Percentiles rank a stretch among this genome's conserved stretches.
These are phyloP conservation scores for Drosophila rubida DNA, from an alignment of 2,888 invertebrate species.

Conservation along the genomic window DNA sequence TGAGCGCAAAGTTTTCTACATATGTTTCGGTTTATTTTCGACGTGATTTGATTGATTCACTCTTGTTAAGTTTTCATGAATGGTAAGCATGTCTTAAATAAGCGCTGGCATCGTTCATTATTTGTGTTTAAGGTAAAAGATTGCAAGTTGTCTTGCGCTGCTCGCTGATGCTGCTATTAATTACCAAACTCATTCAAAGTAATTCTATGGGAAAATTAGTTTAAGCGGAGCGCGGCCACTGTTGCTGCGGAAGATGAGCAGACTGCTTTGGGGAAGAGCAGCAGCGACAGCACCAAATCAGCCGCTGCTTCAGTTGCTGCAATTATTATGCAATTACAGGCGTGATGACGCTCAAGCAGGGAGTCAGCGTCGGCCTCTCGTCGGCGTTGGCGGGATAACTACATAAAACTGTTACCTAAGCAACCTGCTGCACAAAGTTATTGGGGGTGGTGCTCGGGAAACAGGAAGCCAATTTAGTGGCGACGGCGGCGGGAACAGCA, in stretches of 20 bases:
- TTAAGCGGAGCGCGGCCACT: conserved; percentile 49
- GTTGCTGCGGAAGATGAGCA: conserved; percentile 5
- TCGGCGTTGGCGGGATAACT: conserved; percentile 56
- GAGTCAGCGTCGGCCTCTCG: conserved; percentile 16
- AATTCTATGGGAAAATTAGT: conserved; percentile 76
- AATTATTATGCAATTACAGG: conserved; percentile 78
- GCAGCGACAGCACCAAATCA: too few species aligned
- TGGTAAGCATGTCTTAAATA: too few species aligned
- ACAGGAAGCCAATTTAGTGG: conserved; percentile 73
- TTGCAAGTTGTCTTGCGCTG: conserved; percentile 4
- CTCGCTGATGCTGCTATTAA: conserved; percentile 58
- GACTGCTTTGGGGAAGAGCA: not conserved
- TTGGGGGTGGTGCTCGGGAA: conserved; percentile 23
- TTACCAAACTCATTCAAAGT: conserved; percentile 78
- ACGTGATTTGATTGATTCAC: too few species aligned
- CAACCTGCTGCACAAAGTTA: conserved; percentile 78
- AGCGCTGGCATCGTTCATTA: not conserved
- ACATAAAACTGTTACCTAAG: conserved; percentile 78
- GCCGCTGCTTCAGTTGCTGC: conserved; percentile 48
- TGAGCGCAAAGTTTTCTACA: too few species aligned
- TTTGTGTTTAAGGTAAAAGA: conserved; percentile 7
- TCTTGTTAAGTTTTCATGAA: too few species aligned
- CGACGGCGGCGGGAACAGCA: conserved; percentile 28
- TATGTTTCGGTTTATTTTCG: too few species aligned
- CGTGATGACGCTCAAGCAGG: conserved; percentile 33